Conservation (phyloP, 2,113 vertebrate species). For the Todiramphus saurophagus region DNA sequence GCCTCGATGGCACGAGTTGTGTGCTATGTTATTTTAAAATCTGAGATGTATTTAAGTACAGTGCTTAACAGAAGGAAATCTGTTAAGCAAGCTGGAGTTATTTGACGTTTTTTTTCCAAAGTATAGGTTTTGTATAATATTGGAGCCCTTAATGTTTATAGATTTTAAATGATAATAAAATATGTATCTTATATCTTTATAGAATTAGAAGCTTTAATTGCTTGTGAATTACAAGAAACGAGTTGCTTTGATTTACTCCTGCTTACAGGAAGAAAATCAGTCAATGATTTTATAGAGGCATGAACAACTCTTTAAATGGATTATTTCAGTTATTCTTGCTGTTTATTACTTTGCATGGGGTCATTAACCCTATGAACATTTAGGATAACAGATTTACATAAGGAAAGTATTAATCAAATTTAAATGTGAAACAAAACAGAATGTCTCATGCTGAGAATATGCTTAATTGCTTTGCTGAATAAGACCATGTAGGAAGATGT, state of each 20-base stretch:
- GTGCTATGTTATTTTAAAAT: neutral
- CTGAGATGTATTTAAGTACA: neutral
- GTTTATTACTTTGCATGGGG: neutral
- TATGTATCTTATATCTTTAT: neutral
- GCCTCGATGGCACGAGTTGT: neutral
- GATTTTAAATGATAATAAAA: neutral
- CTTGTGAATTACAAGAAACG: neutral
- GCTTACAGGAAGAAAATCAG: neutral
- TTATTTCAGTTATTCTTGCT: conserved; percentile 1
- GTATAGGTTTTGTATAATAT: neutral
- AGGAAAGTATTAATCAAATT: neutral
- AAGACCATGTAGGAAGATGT: neutral
- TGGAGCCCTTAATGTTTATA: neutral
- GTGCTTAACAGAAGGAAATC: neutral
- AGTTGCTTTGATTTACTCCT: neutral
- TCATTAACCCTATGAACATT: neutral
- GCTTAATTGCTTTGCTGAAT: neutral
- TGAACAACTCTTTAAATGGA: neutral
- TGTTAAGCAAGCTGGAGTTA: neutral
- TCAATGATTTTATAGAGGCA: neutral
- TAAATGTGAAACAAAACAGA: neutral
- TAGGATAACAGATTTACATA: neutral
- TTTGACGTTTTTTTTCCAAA: neutral
- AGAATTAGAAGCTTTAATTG: neutral
- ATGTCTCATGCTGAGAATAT: neutral